A percentile compares a stretch with the other conserved stretches of the same genome.
These are phyloP conservation scores for Oophaga pumilio DNA, from an alignment of 2,113 vertebrate genomes.

Conservation along the genomic window DNA sequence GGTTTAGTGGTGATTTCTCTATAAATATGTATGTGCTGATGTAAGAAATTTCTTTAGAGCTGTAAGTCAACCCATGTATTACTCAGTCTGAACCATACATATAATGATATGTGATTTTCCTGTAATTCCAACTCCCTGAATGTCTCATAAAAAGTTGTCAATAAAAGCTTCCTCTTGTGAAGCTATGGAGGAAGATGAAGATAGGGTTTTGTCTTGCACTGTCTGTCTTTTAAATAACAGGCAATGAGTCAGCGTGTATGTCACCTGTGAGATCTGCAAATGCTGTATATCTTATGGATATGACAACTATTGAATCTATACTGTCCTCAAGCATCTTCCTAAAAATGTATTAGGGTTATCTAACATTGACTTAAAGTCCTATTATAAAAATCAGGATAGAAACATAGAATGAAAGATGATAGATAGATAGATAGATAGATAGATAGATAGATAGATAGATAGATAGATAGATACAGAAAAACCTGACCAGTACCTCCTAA, in stretches of 20 bases:
- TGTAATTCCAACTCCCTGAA: constrained; percentile 43
- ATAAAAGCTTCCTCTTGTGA: constrained; percentile 41
- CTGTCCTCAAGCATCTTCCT: not conserved
- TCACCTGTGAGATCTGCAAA: not conserved
- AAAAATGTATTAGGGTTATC: not conserved
- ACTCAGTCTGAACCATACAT: constrained; percentile 25
- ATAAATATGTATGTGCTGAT: constrained; percentile 44
- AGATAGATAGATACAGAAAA: no score
- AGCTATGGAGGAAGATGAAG: not conserved
- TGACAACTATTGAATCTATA: not conserved
- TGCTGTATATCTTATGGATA: not conserved
- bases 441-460: no score
- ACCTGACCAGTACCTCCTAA: no score
- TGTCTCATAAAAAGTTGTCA: constrained; percentile 28
- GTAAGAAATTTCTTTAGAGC: constrained; percentile 20
- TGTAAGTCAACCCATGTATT: constrained; percentile 44
- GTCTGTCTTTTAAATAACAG: constrained; percentile 15
- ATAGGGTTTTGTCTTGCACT: constrained; percentile 9
- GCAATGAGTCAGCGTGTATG: not conserved
- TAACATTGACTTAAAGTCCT: no score
- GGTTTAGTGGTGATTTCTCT: constrained; percentile 10
- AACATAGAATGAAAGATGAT: no score
- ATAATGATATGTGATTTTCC: constrained; percentile 45
- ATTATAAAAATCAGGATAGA: no score
- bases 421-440: no score